These are phyloP conservation scores for Gryllus longicercus DNA, from an alignment of 2,888 invertebrate species.

Conservation along the genomic window DNA sequence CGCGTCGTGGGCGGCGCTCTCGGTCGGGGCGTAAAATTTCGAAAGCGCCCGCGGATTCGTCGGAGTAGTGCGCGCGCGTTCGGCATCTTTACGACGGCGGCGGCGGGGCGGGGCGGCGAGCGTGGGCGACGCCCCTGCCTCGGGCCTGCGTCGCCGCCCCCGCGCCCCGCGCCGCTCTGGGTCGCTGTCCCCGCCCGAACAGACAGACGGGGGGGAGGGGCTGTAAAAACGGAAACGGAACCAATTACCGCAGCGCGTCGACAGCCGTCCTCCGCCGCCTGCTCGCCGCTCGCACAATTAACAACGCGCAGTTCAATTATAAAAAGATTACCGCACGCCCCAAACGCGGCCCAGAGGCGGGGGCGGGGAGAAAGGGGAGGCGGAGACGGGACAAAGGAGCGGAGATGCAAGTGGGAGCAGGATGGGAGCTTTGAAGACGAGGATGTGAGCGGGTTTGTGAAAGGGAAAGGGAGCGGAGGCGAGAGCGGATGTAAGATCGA, in stretches of 20 bases:
- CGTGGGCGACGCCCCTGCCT: not conserved
- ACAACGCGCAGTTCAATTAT: slow-evolving; percentile 5
- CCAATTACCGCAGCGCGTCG: not conserved
- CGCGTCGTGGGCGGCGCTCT: too few species aligned
- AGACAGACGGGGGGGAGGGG: not conserved
- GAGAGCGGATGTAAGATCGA: too few species aligned
- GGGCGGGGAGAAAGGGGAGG: not conserved
- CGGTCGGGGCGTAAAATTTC: too few species aligned
- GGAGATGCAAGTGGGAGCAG: too few species aligned
- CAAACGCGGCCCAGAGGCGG: not conserved
- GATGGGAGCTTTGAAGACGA: too few species aligned
- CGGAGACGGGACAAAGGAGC: not conserved
- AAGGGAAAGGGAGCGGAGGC: too few species aligned
- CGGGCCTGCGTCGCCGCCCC: not conserved
- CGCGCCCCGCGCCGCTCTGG: not conserved
- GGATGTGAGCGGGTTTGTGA: too few species aligned
- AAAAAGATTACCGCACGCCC: not conserved
- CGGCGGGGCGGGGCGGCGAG: too few species aligned
- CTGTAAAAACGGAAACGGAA: slow-evolving; percentile 17
- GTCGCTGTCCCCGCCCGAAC: not conserved
- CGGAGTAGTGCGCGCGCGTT: too few species aligned
- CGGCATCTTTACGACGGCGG: too few species aligned
- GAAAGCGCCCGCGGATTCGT: too few species aligned
- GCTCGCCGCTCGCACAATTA: not conserved
- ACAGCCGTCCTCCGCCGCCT: not conserved